Conservation (phyloP, 2,797 vertebrate genomes). For the Enteromius unitaeniatus region DNA sequence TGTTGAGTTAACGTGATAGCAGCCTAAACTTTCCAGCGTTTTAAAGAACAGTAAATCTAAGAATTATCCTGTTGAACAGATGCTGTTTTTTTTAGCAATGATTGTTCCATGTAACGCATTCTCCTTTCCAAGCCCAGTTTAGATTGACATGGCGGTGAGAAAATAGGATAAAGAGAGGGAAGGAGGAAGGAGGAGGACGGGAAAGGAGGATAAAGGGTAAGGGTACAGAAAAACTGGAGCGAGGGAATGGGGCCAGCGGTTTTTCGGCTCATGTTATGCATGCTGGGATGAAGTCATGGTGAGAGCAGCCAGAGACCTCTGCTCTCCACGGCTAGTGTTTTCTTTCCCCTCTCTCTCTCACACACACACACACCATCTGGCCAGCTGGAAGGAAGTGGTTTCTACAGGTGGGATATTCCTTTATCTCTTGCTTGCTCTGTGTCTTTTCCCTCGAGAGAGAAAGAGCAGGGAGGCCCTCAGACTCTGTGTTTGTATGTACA, state of each 20-base stretch:
- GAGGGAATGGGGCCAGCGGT: constrained; percentile 30
- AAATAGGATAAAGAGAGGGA: background rate
- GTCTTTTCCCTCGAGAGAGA: constrained; percentile 24
- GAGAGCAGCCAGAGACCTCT: constrained; percentile 49
- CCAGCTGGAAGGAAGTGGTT: constrained; percentile 63
- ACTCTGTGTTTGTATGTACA: constrained; percentile 53
- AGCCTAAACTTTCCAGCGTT: background rate
- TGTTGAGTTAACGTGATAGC: too few species aligned
- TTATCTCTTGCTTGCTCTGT: constrained; percentile 46
- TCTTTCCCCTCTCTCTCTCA: constrained; percentile 5
- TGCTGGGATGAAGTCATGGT: constrained; percentile 59
- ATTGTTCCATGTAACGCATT: background rate
- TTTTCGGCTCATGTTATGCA: constrained; percentile 47
- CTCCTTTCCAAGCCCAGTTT: background rate
- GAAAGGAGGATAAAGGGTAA: constrained; percentile 5
- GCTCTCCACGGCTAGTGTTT: constrained; percentile 29
- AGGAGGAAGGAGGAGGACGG: background rate
- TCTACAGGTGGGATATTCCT: constrained; percentile 56
- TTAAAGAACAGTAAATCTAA: background rate
- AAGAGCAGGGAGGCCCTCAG: background rate
- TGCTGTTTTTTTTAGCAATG: background rate
- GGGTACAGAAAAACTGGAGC: constrained; percentile 10
- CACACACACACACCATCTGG: constrained; percentile 26
- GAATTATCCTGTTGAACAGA: background rate
- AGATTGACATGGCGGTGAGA: background rate